Conservation (phyloP, 35 echinoderm and acorn worm species). For the Holothuria glaberrima region DNA sequence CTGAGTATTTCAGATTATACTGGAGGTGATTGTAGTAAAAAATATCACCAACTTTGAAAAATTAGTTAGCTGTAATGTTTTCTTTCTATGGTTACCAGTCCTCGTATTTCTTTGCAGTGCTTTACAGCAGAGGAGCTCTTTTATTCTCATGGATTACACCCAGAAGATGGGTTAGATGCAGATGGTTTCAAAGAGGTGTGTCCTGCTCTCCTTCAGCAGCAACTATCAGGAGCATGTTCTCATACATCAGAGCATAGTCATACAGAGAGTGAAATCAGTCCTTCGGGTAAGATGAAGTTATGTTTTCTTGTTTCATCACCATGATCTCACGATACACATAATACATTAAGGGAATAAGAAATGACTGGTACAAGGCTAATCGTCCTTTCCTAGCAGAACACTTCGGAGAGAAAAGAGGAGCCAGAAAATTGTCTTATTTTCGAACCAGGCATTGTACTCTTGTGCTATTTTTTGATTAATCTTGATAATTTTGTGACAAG, state of each 20-base stretch:
- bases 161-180: slow-evolving; percentile 5
- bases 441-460: too few species aligned
- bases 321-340: too few species aligned
- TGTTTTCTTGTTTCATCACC: neutral
- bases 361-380: too few species aligned
- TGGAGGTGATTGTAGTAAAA: too few species aligned
- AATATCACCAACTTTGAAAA: too few species aligned
- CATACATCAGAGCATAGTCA: neutral
- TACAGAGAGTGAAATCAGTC: neutral
- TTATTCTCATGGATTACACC: neutral
- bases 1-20: too few species aligned
- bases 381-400: too few species aligned
- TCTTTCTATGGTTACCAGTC: neutral
- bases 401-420: too few species aligned
- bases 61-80: neutral
- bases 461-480: too few species aligned
- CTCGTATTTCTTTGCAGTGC: neutral
- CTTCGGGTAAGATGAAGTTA: slow-evolving; percentile 3
- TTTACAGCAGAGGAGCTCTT: slow-evolving; percentile 6
- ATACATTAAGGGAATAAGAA: too few species aligned
- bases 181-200: neutral
- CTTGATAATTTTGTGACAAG: too few species aligned
- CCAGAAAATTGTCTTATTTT: too few species aligned
- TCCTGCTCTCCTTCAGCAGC: slow-evolving; percentile 13
- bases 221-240: slow-evolving; percentile 19